Base-by-base conservation (phyloP, 2,797 vertebrate genomes). In the Nothura maculosa region DNA sequence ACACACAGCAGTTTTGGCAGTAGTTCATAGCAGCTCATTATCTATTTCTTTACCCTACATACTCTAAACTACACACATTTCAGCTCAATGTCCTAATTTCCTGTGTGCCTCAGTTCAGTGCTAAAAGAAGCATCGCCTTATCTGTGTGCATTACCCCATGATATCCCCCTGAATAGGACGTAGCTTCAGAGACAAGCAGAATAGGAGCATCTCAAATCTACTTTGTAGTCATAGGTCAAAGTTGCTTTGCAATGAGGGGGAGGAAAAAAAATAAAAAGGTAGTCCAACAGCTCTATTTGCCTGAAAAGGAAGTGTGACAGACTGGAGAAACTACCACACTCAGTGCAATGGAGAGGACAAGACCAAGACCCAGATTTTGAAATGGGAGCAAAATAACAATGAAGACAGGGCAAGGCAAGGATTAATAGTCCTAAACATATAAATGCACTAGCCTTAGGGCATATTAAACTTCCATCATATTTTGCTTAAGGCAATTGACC, bases 401-500 rank as follows among this genome's bases (percentile, higher is more conserved):
- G 40, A 28, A 48, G 28, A 6, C 42, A 78, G 24, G 90, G 27
- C 0, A 1, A 64, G n/a, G n/a, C n/a, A n/a, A n/a, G n/a, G n/a
- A n/a, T n/a, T 58, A 40, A 60, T n/a, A 58, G 28, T 15, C 47
- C 67, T 90, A 90, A 76, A 85, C 5, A 4, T 18, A 70, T 19
- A 54, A 2, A 63, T 22, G 27, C 52, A 54, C 28, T 30, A 18
- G 52, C 6, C 86, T 34, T 73, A 50, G 21, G 52, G 3, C 9
- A 34, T 25, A 32, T 68, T 45, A 90, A 81, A 61, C 64, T n/a
- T 67, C 11, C 21, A 40, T 25, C 12, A 4, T 42, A 36, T 72
- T 92, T 91, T 61, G 61, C 19, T 6, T 64, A 19, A 32, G 48
- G 25, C 48, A 79, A 18, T 43, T 81, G 81, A 72, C 75, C n/a